Evolutionary conservation across 1,140 invertebrate species (phyloP).

Genomic region (Drosophila mauritiana): DNA sequence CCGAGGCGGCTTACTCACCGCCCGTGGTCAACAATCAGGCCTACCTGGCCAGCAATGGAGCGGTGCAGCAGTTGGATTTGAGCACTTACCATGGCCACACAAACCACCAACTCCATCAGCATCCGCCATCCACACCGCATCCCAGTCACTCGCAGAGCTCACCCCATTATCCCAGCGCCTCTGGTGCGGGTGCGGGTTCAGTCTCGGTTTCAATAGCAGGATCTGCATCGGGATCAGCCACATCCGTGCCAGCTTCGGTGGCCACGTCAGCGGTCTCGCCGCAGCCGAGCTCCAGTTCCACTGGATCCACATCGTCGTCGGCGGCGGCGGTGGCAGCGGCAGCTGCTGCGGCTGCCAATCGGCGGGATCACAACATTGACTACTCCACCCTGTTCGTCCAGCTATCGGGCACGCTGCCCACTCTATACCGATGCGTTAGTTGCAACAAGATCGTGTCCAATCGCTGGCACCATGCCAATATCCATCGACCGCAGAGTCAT

Average conservation of each 20-base stretch:
- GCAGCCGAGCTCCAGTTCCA: conserved; percentile 60
- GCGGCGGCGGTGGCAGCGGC: conserved; percentile 46
- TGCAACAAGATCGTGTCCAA: conserved; percentile 90
- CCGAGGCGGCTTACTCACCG: conserved; percentile 65
- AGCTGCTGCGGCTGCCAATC: conserved; percentile 74
- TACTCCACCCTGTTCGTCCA: conserved; percentile 84
- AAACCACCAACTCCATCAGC: conserved; percentile 44
- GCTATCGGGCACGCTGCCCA: conserved; percentile 81
- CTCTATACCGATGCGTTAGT: conserved; percentile 82
- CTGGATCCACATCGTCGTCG: conserved; percentile 56
- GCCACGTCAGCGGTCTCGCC: conserved; percentile 35
- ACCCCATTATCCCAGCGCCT: conserved; percentile 55
- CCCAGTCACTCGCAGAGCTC: conserved; percentile 43
- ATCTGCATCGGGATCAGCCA: conserved; percentile 18
- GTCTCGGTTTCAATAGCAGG: conserved; percentile 14
- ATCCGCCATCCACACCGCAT: conserved; percentile 36
- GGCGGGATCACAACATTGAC: conserved; percentile 84
- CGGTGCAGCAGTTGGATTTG: conserved; percentile 41
- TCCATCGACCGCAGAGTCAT: conserved; percentile 89
- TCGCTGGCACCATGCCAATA: conserved; percentile 90
- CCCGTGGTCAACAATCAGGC: conserved; percentile 26
- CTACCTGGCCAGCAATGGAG: conserved; percentile 31
- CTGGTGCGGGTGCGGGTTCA: conserved; percentile 19
- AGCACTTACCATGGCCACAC: conserved; percentile 21
- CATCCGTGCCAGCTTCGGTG: conserved; percentile 30